Evolutionary conservation across 1,140 invertebrate genomes (phyloP), one percentile per base, ranked within the genome.

Genomic region (Chlorops oryzae): DNA sequence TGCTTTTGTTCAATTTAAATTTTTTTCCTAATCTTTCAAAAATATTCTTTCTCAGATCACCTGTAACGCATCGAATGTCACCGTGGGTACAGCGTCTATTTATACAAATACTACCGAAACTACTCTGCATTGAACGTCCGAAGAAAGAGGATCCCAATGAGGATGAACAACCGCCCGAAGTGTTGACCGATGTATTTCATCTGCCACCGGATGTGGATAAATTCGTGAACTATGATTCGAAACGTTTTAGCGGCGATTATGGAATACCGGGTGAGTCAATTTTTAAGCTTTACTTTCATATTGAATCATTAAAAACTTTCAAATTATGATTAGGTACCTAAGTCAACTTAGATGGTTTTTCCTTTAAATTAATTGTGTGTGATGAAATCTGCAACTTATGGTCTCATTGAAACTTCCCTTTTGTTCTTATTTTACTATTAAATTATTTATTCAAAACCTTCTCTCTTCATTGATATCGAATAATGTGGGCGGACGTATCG

Each of bases 31-130:
- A 13, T 28, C 9, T 45, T 41, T 40, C 34, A 32, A 41, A 4
- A 50, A 23, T 43, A n/a, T n/a, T n/a, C 22, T 18, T 3, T 41
- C 48, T 37, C 21, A 72, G 70, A 63, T 90, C 94, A 27, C 96
- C 96, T 22, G 92, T 97, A 12, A 98, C 96, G 17, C 96, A 99
- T 76, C 86, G 85, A 59, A 90, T 96, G 86, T 80, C 88, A 15
- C 88, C 86, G 9, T 95, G 91, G 91, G 90, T 94, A 49, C 80
- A 87, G 51, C 78, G 83, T 56, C 76, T 95, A 55, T 96, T 96
- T 74, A 92, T 96, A 63, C 82, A 91, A 69, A 81, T 89, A 63
- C 81, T 96, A 65, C 92, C 92, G 21, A 88, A 83, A 73, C 82
- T 88, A 72, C 77, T 93, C 53, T 83, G 88, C 73, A 90, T 93